Base-by-base conservation (phyloP, 2,888 invertebrate genomes). In the Cacoxenus indagator region DNA sequence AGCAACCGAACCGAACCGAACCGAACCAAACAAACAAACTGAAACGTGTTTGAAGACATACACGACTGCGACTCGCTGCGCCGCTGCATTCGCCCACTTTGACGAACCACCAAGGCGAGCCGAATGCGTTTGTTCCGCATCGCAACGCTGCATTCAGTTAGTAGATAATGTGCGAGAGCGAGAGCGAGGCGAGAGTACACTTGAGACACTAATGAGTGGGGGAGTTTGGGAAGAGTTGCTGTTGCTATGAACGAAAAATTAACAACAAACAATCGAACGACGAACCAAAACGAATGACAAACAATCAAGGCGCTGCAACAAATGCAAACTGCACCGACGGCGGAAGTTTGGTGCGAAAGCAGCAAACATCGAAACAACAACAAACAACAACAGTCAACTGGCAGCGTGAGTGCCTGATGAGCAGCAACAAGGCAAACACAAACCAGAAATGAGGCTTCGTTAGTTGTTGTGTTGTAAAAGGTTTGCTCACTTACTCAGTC, bases 51-150 rank as follows among this genome's bases (percentile, higher is more conserved):
- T 43, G 17, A 11, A 46, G 17, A n/a, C n/a, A 29, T 48, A 29
- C 59, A n/a, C 22, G 8, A 14, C 8, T n/a, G 62, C 46, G 48
- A 14, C 22, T 19, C 43, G 64, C 64, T n/a, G n/a, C n/a, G n/a
- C n/a, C n/a, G n/a, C n/a, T n/a, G n/a, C n/a, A n/a, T n/a, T n/a
- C n/a, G n/a, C n/a, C n/a, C 54, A 64, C 64, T 46, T 64, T 45
- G 27, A 26, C 45, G 51, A 54, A 54, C 54, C 65, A 74, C 76
- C 72, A 48, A 48, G 48, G 73, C 77, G 74, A 77, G 74, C 81
- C 78, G 77, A 84, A 84, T 84, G 83, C 80, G 84, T 82, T 82
- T 80, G 83, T 83, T 84, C 82, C 84, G 80, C 84, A 81, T 83
- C 83, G 54, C 22, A 65, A 22, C 6, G 54, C 19, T 48, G 48